These are phyloP conservation scores for Thecophora atra DNA, from an alignment of 2,888 invertebrate genomes.

Conservation along the genomic window DNA sequence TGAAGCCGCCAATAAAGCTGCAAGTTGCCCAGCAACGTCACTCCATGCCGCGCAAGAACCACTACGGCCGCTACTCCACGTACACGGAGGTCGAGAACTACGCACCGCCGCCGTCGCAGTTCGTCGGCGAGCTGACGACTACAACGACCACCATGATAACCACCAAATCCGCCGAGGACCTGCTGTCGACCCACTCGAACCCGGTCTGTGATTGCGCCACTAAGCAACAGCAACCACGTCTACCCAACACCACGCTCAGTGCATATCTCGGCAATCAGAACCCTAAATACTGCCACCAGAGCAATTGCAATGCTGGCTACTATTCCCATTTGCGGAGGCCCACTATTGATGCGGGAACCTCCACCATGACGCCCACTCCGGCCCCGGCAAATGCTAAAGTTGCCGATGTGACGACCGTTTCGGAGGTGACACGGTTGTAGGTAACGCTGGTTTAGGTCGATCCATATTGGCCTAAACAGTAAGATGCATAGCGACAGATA, in stretches of 20 bases:
- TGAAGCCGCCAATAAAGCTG: constrained; percentile 65
- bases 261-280: constrained; percentile 47
- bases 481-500: too few species aligned
- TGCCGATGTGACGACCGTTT: constrained; percentile 70
- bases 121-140: constrained; percentile 66
- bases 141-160: constrained; percentile 68
- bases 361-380: constrained; percentile 50
- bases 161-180: constrained; percentile 84
- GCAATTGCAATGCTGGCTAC: constrained; percentile 62
- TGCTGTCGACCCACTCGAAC: constrained; percentile 65
- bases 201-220: constrained; percentile 48
- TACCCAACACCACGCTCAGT: constrained; percentile 6
- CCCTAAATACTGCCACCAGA: constrained; percentile 57
- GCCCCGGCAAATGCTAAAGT: constrained; percentile 33
- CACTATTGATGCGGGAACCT: constrained; percentile 58
- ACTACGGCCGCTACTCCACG: constrained; percentile 64
- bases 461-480: constrained; percentile 46
- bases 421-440: constrained; percentile 78
- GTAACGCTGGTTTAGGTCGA: constrained; percentile 50
- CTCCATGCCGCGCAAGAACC: constrained; percentile 66
- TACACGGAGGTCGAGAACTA: constrained; percentile 66
- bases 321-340: constrained; percentile 64
- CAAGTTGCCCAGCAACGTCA: constrained; percentile 67
- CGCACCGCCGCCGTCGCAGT: constrained; percentile 66
- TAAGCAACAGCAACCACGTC: constrained; percentile 57